Conservation (phyloP, 2,888 invertebrate species). For the Athrips mouffetella region DNA sequence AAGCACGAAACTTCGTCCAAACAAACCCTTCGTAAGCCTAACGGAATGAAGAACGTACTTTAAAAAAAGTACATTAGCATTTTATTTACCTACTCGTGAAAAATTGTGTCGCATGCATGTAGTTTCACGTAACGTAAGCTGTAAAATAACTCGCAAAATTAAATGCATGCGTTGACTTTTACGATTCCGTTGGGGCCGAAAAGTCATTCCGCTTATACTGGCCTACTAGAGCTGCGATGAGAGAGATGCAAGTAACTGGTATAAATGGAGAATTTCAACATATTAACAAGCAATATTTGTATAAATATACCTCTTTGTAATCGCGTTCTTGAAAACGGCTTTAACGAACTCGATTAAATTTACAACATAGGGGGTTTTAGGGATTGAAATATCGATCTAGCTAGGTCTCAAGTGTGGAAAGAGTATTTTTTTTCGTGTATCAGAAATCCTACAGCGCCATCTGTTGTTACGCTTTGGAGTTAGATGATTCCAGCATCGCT, state of each 20-base stretch:
- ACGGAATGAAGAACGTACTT: too few species aligned
- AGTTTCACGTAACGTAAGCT: slow-evolving; percentile 23
- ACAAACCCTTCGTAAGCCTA: too few species aligned
- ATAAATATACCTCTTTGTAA: neutral
- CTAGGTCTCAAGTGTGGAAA: too few species aligned
- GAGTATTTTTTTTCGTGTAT: too few species aligned
- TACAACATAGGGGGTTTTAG: neutral
- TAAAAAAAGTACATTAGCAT: too few species aligned
- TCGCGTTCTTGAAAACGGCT: neutral
- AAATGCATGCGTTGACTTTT: slow-evolving; percentile 68
- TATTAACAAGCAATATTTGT: neutral
- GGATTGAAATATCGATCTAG: too few species aligned
- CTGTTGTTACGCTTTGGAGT: too few species aligned
- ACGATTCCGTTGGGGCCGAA: slow-evolving; percentile 54
- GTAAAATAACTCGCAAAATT: slow-evolving; percentile 55
- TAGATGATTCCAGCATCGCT: too few species aligned
- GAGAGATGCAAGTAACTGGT: neutral
- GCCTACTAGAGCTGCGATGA: neutral
- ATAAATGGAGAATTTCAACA: neutral
- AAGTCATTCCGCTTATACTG: slow-evolving; percentile 60
- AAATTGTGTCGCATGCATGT: too few species aligned
- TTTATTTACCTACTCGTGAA: too few species aligned
- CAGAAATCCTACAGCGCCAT: too few species aligned
- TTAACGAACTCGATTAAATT: neutral
- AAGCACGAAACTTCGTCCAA: too few species aligned